Evolutionary conservation across 2,797 vertebrate genomes (phyloP).

Genomic region (Miichthys miiuy): DNA sequence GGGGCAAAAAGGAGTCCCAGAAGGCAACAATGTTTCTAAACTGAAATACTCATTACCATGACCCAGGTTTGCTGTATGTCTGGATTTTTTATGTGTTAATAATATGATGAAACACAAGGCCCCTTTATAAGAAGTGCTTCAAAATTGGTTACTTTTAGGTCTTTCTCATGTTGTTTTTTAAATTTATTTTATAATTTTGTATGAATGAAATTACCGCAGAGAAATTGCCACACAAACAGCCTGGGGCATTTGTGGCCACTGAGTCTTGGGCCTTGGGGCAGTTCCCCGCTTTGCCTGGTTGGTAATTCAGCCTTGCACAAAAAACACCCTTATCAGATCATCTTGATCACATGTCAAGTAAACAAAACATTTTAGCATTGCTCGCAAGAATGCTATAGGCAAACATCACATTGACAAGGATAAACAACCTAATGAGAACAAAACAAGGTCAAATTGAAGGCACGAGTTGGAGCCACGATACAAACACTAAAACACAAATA

Average conservation of each 20-base stretch:
- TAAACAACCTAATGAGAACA: slow-evolving; percentile 7
- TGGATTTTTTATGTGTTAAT: background rate
- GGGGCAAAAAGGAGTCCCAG: background rate
- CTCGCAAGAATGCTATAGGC: background rate
- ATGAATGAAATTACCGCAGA: background rate
- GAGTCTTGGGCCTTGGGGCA: background rate
- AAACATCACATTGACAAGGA: background rate
- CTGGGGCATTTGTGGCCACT: background rate
- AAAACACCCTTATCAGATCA: background rate
- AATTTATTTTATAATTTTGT: background rate
- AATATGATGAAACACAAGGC: background rate
- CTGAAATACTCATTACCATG: background rate
- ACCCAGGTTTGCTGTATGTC: background rate
- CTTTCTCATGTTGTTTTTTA: background rate
- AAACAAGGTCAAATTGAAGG: background rate
- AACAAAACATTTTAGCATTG: background rate
- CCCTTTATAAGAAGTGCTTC: background rate
- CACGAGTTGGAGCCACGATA: background rate
- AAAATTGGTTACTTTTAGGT: background rate
- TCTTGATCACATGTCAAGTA: slow-evolving; percentile 11
- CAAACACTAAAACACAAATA: slow-evolving; percentile 25
- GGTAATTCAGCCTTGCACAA: background rate
- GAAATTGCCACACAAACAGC: background rate
- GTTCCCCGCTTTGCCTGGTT: background rate
- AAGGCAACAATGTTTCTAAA: background rate